Evolutionary conservation across 2,113 vertebrate genomes (phyloP).

Genomic region (Gasterosteus aculeatus): DNA sequence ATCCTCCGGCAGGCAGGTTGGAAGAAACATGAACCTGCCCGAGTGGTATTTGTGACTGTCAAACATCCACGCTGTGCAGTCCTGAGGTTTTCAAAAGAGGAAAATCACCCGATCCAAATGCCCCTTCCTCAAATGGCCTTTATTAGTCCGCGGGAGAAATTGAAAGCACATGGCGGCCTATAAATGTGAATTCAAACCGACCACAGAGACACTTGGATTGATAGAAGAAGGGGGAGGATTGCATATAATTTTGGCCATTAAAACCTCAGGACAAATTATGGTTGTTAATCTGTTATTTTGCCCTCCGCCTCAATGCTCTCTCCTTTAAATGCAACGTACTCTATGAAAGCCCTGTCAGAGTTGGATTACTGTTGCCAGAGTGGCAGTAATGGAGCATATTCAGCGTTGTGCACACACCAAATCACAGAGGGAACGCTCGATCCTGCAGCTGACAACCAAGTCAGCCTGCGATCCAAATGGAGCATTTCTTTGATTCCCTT

Average conservation of each 20-base stretch:
- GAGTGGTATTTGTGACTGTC: conserved; percentile 76
- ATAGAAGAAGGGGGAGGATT: conserved; percentile 66
- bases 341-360: conserved; percentile 62
- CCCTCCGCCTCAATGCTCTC: conserved; percentile 51
- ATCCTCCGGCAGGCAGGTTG: conserved; percentile 47
- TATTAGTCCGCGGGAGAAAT: conserved; percentile 73
- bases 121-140: conserved; percentile 69
- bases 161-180: conserved; percentile 77
- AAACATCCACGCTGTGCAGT: conserved; percentile 60
- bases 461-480: background rate
- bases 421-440: background rate
- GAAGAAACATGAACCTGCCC: conserved; percentile 70
- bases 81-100: conserved; percentile 51
- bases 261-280: conserved; percentile 81
- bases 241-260: conserved; percentile 74
- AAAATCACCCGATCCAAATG: conserved; percentile 66
- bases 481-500: conserved; percentile 24
- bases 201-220: conserved; percentile 72
- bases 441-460: conserved; percentile 16
- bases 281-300: conserved; percentile 79
- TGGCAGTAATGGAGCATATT: conserved; percentile 44
- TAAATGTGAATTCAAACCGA: conserved; percentile 67
- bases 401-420: background rate
- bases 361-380: conserved; percentile 42
- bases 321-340: conserved; percentile 44